phyloP scores from a whole-genome alignment of 2,113 vertebrate genomes.

The Elgaria multicarinata region DNA sequence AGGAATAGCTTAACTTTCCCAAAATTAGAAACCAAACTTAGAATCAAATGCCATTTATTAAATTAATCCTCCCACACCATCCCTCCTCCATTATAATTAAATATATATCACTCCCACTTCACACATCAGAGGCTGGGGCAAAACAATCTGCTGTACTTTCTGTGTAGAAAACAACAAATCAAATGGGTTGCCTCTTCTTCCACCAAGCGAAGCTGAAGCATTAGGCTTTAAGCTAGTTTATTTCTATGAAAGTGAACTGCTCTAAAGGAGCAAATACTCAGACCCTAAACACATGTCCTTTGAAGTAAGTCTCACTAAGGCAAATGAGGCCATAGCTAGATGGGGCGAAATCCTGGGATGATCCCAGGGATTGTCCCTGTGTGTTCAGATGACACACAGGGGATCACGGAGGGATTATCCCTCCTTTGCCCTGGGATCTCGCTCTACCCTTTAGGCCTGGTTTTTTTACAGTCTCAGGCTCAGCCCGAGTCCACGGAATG shows the following conservation, averaged over 20 bases:
- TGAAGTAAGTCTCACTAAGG: not conserved
- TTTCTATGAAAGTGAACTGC: not conserved
- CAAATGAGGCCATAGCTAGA: too few species aligned
- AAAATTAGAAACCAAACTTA: not conserved
- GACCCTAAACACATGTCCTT: not conserved
- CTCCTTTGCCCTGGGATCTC: too few species aligned
- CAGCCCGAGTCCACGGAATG: too few species aligned
- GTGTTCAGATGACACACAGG: too few species aligned
- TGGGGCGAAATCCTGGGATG: too few species aligned
- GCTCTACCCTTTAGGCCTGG: too few species aligned
- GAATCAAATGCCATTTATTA: slow-evolving; percentile 5
- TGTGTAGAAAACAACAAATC: too few species aligned
- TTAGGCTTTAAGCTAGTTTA: not conserved
- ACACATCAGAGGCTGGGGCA: not conserved
- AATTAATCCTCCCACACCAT: not conserved
- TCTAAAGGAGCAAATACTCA: too few species aligned
- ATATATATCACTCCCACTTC: not conserved
- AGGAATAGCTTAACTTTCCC: not conserved
- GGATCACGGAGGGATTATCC: too few species aligned
- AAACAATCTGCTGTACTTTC: not conserved
- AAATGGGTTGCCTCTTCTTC: not conserved
- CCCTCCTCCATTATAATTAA: not conserved
- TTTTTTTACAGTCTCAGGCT: too few species aligned
- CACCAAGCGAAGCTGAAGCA: not conserved
- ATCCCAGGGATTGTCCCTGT: too few species aligned